Evolutionary conservation across 2,797 vertebrate species (phyloP), one percentile per base, ranked within the genome.

Genomic region (Bovichtus variegatus): DNA sequence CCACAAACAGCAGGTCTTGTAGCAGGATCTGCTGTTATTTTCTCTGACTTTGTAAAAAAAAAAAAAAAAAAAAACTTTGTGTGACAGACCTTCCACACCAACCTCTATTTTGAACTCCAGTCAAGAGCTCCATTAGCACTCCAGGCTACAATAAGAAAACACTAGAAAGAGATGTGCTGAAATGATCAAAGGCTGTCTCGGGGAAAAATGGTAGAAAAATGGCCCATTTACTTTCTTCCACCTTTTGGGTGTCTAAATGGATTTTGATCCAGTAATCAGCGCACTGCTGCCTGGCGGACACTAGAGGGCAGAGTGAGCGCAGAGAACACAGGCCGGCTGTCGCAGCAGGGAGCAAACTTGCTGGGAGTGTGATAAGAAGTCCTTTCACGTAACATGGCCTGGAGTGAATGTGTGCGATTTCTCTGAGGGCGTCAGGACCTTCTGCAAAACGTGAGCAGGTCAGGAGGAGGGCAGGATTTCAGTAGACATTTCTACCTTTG

Each of bases 171-270:
- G 81, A 84, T 85, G 86, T 88, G 76, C 83, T 80, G 90, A 92
- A 90, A 94, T 94, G 93, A 95, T 95, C 92, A 95, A 96, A 95
- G 95, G 93, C 89, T 84, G 81, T 78, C 86, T 88, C 74, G 68
- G 91, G 6, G 23, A 27, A 86, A 95, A 95, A 94, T 95, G 89
- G 92, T 88, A 89, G 91, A 89, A 94, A 95, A 95, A 95, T 91
- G 89, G 86, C 79, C 91, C 90, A 94, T 94, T 95, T 95, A 93
- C 88, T 92, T 91, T 88, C 88, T 89, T 88, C 87, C 87, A 92
- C 87, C 82, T 90, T 89, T 78, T 81, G 80, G 88, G 81, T 82
- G 84, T 71, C 78, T 80, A 85, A 90, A 90, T 90, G 89, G 87
- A 85, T 88, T 83, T 86, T 85, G 82, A 73, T 87, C 83, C 82